Percentiles rank a stretch among this genome's conserved stretches.
Conservation (phyloP, 2,888 invertebrate genomes). For the Agelastica alni region DNA sequence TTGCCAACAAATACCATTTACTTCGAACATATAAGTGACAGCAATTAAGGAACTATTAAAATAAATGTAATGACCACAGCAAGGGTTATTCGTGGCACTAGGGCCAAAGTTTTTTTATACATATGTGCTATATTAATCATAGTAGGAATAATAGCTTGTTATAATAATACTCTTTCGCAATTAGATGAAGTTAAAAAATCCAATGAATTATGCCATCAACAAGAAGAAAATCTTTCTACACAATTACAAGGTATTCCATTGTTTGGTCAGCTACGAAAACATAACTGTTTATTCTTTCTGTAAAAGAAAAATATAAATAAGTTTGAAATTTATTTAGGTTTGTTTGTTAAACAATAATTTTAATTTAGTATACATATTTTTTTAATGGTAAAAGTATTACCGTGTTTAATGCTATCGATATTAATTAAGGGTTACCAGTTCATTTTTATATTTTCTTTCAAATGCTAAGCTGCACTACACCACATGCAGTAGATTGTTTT, state of each 20-base stretch:
- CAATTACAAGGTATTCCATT: conserved; percentile 67
- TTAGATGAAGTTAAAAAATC: conserved; percentile 61
- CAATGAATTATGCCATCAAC: conserved; percentile 61
- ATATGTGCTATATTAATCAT: conserved; percentile 60
- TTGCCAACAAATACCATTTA: conserved; percentile 5
- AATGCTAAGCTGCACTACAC: too few relatives aligned
- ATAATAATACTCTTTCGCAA: conserved; percentile 63
- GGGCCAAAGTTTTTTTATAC: conserved; percentile 62
- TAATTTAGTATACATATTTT: too few relatives aligned
- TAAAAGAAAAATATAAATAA: too few relatives aligned
- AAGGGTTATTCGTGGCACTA: conserved; percentile 60
- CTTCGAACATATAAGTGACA: conserved; percentile 26
- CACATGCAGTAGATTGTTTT: too few relatives aligned
- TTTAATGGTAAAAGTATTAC: too few relatives aligned
- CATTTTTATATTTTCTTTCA: too few relatives aligned
- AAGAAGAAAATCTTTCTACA: conserved; percentile 63
- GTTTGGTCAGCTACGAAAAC: too few relatives aligned
- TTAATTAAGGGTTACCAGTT: too few relatives aligned
- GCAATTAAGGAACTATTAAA: conserved; percentile 16
- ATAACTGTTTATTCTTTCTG: conserved; percentile 19
- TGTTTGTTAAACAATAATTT: too few relatives aligned
- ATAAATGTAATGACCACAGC: conserved; percentile 58
- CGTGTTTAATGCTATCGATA: too few relatives aligned
- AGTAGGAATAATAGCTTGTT: conserved; percentile 62
- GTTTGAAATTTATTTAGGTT: too few relatives aligned